Conservation (phyloP, 2,888 invertebrate species). For the Ectobius pallidus region DNA sequence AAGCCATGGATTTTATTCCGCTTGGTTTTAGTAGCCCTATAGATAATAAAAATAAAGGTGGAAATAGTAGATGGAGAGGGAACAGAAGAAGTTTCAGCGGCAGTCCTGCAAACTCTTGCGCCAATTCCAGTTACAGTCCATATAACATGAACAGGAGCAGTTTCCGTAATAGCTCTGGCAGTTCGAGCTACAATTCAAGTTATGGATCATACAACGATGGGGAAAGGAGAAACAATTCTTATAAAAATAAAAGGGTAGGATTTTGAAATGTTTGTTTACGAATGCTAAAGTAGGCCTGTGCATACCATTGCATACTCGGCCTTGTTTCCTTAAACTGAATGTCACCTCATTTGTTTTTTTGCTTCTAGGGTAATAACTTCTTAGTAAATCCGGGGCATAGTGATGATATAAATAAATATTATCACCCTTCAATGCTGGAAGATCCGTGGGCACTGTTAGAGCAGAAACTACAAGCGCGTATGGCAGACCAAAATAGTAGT, state of each 20-base stretch:
- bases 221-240: background rate
- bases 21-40: constrained; percentile 36
- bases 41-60: constrained; percentile 15
- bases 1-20: constrained; percentile 33
- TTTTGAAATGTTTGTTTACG: background rate
- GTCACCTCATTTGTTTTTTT: constrained; percentile 17
- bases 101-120: constrained; percentile 11
- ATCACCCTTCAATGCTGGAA: constrained; percentile 43
- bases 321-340: too few relatives aligned
- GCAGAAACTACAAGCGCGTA: constrained; percentile 16
- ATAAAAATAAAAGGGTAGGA: constrained; percentile 8
- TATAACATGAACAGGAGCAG: background rate
- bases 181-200: too few relatives aligned
- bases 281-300: too few relatives aligned
- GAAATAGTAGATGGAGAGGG: constrained; percentile 25
- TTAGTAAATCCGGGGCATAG: constrained; percentile 15
- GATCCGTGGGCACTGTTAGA: constrained; percentile 43
- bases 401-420: constrained; percentile 37
- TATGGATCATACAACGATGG: background rate
- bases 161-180: too few relatives aligned
- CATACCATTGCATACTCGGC: too few relatives aligned
- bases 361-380: constrained; percentile 22
- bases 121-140: constrained; percentile 15
- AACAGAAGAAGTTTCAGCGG: constrained; percentile 7
- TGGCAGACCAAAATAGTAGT: background rate